Base-by-base conservation (phyloP, 2,888 invertebrate genomes). In the Elaeidobius kamerunicus region DNA sequence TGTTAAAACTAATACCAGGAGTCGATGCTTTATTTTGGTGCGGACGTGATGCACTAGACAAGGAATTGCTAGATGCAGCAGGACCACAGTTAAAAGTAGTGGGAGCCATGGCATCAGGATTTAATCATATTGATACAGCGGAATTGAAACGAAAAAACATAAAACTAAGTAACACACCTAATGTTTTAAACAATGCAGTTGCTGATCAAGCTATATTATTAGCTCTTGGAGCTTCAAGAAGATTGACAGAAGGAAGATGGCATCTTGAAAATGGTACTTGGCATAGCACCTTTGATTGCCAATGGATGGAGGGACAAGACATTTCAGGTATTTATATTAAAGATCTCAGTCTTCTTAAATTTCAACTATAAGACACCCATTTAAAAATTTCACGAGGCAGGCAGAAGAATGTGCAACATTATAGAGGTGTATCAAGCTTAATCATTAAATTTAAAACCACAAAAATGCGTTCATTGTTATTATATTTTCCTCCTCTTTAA, bases 31-130 rank as follows among this genome's bases (percentile, higher is more conserved):
- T 87, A 11, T 80, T 83, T 59, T 83, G 82, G 70, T 63, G 76
- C 17, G 66, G 78, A 9, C 75, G 76, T 2, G 76, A 77, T 51
- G 73, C 69, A 55, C 73, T 82, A 35, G 78, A 81, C 62, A 64
- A 66, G 7, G 64, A 62, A 41, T 57, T 67, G 12, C 23, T 71
- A 15, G 66, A 70, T 52, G 64, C 60, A 18, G 70, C 71, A 41
- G 70, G 70, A 67, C 76, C 84, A 0, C 77, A 80, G 43, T 69
- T 94, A 44, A 88, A 87, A 72, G 82, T 85, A 0, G 77, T 95
- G 2, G 83, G 85, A 0, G 85, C 91, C 1, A 86, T 90, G 84
- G 88, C 92, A 0, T 91, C 91, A 1, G 95, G 95, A 6, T 80
- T 84, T 58, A 91, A 96, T 67, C 88, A 89, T 61, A 80, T 95